Base-by-base conservation (phyloP, 2,888 invertebrate species). In the Pocota personata region DNA sequence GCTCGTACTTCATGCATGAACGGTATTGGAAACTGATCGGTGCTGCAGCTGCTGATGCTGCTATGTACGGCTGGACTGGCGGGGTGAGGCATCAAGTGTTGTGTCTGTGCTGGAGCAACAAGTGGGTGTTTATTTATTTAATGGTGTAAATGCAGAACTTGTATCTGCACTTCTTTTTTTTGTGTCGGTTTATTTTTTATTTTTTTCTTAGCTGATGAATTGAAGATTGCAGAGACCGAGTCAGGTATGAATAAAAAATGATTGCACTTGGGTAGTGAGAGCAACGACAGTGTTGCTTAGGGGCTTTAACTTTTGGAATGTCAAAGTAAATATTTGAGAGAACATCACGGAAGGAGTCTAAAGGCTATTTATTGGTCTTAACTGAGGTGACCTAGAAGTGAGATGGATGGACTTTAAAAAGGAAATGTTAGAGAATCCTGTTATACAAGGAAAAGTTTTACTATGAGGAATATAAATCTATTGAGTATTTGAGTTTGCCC, bases 101-200 rank as follows among this genome's bases (percentile, higher is more conserved):
- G 72, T 58, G 71, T 71, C 67, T 86, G 71, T 71, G 66, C 19
- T 58, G 37, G 58, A 60, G 58, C 76, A 86, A 86, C 86, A 86
- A 86, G 86, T 86, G 86, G 86, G 86, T 86, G 86, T 86, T 86
- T 86, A 86, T 86, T 86, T 86, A 86, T 82, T 86, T 86, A 86
- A 86, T 86, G 77, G 86, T 64, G 82, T 62, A 86, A 86, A 82
- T 86, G 80, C 76, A 79, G 66, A 86, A 72, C 76, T 86, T 80
- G 84, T 75, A 80, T 73, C 75, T 73, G 37, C 27, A 40, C 24
- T 24, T 4, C 4, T 24, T 24, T 24, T 24, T 24, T n/a, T 43
- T 16, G 19, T 32, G 30, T 48, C n/a, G n/a, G 12, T 37, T 67
- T 55, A 32, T 52, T 27, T 64, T 19, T 48, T 57, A 30, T 66